phyloP scores from a whole-genome alignment of 2,797 vertebrate genomes.

The Novumbra hubbsi region DNA sequence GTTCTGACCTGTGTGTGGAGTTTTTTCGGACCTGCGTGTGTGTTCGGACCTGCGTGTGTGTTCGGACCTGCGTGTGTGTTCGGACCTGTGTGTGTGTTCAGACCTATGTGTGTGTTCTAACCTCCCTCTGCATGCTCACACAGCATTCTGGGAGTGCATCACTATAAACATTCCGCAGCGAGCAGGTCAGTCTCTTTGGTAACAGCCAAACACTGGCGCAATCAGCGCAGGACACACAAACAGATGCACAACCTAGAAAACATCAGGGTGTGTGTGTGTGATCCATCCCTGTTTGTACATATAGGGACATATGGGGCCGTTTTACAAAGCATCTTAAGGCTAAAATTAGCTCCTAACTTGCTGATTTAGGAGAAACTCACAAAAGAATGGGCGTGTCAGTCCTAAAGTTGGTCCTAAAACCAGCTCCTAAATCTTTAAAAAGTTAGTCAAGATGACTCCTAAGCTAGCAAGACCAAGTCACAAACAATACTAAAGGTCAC shows the following conservation, averaged over 20 bases:
- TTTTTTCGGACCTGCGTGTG: slow-evolving; percentile 7
- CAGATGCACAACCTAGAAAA: slow-evolving; percentile 3
- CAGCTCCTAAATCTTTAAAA: too few species aligned
- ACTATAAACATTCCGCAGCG: slow-evolving; percentile 67
- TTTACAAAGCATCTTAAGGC: too few species aligned
- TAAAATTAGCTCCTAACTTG: too few species aligned
- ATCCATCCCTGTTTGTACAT: too few species aligned
- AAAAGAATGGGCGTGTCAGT: too few species aligned
- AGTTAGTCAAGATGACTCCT: too few species aligned
- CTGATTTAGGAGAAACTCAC: too few species aligned
- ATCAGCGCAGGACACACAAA: neutral
- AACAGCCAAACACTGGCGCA: slow-evolving; percentile 52
- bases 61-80: slow-evolving; percentile 10
- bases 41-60: neutral
- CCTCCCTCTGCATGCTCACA: slow-evolving; percentile 30
- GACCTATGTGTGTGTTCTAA: slow-evolving; percentile 13
- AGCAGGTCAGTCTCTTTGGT: slow-evolving; percentile 44
- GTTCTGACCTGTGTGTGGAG: neutral
- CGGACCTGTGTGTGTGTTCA: slow-evolving; percentile 12
- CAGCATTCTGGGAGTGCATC: slow-evolving; percentile 60
- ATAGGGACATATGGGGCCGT: too few species aligned
- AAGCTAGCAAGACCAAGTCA: too few species aligned
- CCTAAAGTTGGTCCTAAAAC: too few species aligned
- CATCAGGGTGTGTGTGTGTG: neutral
- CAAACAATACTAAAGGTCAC: too few species aligned